These are phyloP conservation scores for Orius insidiosus DNA, from an alignment of 1,140 invertebrate genomes.

Conservation along the genomic window DNA sequence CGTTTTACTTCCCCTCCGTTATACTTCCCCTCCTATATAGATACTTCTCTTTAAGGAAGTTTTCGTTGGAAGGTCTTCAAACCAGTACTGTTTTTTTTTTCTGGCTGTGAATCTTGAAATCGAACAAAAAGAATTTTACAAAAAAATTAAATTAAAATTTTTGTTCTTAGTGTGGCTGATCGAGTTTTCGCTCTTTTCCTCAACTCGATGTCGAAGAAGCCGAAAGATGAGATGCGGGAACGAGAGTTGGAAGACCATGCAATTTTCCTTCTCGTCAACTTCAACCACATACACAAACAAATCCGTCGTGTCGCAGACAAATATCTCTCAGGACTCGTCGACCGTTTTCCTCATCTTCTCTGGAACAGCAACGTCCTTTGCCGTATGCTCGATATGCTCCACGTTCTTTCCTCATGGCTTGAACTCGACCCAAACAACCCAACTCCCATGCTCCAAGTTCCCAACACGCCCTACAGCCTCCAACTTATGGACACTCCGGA, in stretches of 20 bases:
- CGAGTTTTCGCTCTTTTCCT: conserved; percentile 76
- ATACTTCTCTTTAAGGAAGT: too few species aligned
- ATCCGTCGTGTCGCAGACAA: conserved; percentile 88
- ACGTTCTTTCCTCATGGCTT: conserved; percentile 76
- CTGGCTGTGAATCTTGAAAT: too few species aligned
- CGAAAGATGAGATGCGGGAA: conserved; percentile 68
- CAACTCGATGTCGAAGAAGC: conserved; percentile 68
- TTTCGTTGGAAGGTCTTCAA: too few species aligned
- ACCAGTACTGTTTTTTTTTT: too few species aligned
- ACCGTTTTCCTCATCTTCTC: conserved; percentile 57
- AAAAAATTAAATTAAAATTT: too few species aligned
- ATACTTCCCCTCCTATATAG: too few species aligned
- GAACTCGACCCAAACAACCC: conserved; percentile 87
- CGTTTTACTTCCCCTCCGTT: too few species aligned
- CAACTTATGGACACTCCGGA: conserved; percentile 82
- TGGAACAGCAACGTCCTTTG: conserved; percentile 72
- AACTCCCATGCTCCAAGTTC: conserved; percentile 66
- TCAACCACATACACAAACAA: conserved; percentile 91
- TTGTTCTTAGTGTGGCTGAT: conserved; percentile 49
- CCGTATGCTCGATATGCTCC: conserved; percentile 94
- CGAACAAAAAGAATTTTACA: too few species aligned
- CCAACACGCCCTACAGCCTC: conserved; percentile 66
- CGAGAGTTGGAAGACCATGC: conserved; percentile 82
- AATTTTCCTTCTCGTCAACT: conserved; percentile 87
- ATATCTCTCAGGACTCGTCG: conserved; percentile 76